Evolutionary conservation across 2,888 invertebrate species (phyloP).

Genomic region (Siphonodentalium dalli): DNA sequence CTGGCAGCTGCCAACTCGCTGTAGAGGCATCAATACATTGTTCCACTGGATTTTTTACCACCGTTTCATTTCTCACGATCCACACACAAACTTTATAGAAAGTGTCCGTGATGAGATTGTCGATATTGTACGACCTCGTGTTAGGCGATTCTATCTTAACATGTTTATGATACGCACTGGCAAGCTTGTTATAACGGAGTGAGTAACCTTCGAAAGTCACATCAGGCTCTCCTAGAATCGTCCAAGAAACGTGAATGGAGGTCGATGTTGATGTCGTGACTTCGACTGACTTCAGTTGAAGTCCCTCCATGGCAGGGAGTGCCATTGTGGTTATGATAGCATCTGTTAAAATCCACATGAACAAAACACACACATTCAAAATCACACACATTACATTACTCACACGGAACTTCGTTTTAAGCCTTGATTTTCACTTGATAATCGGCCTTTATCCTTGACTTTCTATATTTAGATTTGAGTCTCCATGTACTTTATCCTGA

Average conservation of each 20-base stretch:
- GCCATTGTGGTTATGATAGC: no score
- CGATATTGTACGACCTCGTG: constrained; percentile 37
- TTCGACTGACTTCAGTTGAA: constrained; percentile 30
- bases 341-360: no score
- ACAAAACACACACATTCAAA: no score
- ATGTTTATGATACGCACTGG: constrained; percentile 49
- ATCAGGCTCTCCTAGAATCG: constrained; percentile 22
- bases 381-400: no score
- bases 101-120: constrained; percentile 53
- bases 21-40: constrained; percentile 54
- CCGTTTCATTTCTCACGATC: constrained; percentile 45
- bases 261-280: constrained; percentile 45
- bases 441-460: no score
- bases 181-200: constrained; percentile 51
- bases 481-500: no score
- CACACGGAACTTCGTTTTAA: no score
- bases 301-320: no score
- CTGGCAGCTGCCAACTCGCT: constrained; percentile 56
- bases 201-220: constrained; percentile 34
- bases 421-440: no score
- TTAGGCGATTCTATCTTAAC: constrained; percentile 39
- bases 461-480: no score
- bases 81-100: constrained; percentile 56
- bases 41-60: constrained; percentile 29
- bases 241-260: constrained; percentile 48